A percentile compares a stretch with the other conserved stretches of the same genome.
Evolutionary conservation across 2,888 invertebrate species (phyloP).

Genomic region (Ferrisia virgata): DNA sequence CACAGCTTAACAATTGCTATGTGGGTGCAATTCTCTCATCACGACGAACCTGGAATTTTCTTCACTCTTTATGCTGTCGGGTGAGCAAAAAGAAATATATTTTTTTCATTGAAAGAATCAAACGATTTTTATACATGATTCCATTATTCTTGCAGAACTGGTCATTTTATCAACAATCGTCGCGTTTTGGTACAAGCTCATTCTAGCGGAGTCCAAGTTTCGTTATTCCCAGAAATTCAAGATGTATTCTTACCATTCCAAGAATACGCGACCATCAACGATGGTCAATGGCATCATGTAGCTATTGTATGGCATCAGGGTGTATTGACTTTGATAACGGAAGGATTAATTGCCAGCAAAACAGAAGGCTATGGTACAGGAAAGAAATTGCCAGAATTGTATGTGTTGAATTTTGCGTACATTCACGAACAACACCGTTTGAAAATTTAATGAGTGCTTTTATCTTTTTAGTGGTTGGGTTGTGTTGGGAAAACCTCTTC

Average conservation of each 20-base stretch:
- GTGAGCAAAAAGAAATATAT: slow-evolving; percentile 55
- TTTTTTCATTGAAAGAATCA: not conserved
- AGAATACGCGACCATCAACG: slow-evolving; percentile 89
- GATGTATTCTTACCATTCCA: slow-evolving; percentile 87
- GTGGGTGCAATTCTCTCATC: slow-evolving; percentile 94
- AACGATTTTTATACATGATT: not conserved
- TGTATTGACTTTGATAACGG: slow-evolving; percentile 85
- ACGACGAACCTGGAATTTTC: slow-evolving; percentile 89
- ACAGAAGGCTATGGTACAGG: slow-evolving; percentile 84
- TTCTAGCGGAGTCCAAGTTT: slow-evolving; percentile 88
- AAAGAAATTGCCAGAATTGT: slow-evolving; percentile 77
- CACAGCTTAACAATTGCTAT: slow-evolving; percentile 83
- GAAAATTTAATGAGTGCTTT: not conserved
- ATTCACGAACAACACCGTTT: not conserved
- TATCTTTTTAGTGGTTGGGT: slow-evolving; percentile 76
- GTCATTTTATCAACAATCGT: slow-evolving; percentile 72
- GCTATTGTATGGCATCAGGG: slow-evolving; percentile 95
- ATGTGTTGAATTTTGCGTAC: no score
- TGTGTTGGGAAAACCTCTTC: slow-evolving; percentile 83
- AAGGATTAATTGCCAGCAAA: slow-evolving; percentile 90
- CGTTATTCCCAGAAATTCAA: slow-evolving; percentile 80
- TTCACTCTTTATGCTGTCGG: slow-evolving; percentile 88
- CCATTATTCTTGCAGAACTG: slow-evolving; percentile 60
- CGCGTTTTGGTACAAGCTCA: slow-evolving; percentile 86
- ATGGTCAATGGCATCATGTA: slow-evolving; percentile 95